Conservation (phyloP, 2,888 invertebrate species). For the Osedax frankpressi region DNA sequence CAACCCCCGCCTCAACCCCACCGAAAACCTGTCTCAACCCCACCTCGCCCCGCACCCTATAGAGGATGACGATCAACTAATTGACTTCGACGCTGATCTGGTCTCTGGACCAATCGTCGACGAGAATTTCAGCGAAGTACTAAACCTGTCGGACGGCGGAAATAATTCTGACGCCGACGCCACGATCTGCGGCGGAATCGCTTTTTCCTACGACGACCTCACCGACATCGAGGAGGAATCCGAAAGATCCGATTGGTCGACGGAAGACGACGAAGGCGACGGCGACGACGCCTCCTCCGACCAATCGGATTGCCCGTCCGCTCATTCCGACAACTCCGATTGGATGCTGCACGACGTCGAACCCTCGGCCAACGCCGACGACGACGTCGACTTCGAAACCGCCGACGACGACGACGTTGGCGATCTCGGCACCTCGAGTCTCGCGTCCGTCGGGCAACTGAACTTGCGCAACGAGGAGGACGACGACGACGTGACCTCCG, state of each 20-base stretch:
- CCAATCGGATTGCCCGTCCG: conserved; percentile 6
- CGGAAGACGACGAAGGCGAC: not conserved
- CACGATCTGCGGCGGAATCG: too few relatives aligned
- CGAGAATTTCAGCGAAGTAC: too few relatives aligned
- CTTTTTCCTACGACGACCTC: not conserved
- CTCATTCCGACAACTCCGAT: not conserved
- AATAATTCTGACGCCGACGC: too few relatives aligned
- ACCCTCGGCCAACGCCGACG: not conserved
- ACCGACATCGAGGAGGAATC: not conserved
- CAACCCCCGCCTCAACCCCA: too few relatives aligned
- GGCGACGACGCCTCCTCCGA: not conserved
- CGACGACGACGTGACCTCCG: not conserved
- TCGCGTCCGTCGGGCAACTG: too few relatives aligned
- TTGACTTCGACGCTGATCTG: not conserved
- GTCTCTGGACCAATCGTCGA: too few relatives aligned
- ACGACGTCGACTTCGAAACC: not conserved
- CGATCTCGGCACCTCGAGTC: not conserved
- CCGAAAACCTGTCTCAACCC: too few relatives aligned
- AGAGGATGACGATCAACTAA: not conserved
- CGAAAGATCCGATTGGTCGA: not conserved
- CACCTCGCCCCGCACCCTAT: too few relatives aligned
- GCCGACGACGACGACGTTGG: not conserved
- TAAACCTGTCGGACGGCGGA: too few relatives aligned
- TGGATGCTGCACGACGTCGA: not conserved
- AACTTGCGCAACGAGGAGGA: not conserved